phyloP scores from a whole-genome alignment of 2,888 invertebrate species.

The Invenusta paracnida region DNA sequence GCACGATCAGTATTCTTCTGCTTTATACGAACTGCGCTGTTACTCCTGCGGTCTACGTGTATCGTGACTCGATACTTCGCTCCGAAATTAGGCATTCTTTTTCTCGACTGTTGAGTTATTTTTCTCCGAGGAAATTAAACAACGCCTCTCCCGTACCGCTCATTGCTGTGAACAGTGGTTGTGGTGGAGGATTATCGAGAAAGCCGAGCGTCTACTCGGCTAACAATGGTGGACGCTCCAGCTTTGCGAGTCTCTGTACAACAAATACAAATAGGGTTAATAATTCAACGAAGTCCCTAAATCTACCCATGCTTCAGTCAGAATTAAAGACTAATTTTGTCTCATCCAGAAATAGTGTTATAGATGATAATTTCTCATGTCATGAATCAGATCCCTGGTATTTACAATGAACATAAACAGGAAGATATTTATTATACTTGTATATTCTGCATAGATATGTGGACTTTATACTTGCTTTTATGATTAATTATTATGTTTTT shows the following conservation, averaged over 20 bases:
- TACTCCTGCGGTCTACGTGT: conserved; percentile 7
- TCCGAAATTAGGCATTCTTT: neutral
- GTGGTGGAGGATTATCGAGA: neutral
- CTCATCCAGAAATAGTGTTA: neutral
- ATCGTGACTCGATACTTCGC: neutral
- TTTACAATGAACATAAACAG: neutral
- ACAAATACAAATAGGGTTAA: neutral
- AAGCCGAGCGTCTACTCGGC: neutral
- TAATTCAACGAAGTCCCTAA: too few species aligned
- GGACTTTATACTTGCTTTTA: too few species aligned
- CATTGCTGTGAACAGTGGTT: neutral
- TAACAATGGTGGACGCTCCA: neutral
- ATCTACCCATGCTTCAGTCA: too few species aligned
- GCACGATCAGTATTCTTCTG: neutral
- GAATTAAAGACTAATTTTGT: too few species aligned
- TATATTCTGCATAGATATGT: too few species aligned
- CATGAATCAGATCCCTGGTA: neutral
- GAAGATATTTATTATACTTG: too few species aligned
- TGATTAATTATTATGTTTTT: too few species aligned
- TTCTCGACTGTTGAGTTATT: neutral
- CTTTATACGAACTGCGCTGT: conserved; percentile 16
- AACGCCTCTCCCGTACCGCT: neutral
- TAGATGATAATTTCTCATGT: neutral
- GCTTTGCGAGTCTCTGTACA: neutral
- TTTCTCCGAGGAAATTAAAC: neutral